A percentile compares a stretch with the other conserved stretches of the same genome.
These are phyloP conservation scores for Brachypodius melanocephalos DNA, from an alignment of 2,113 vertebrate genomes.

Conservation along the genomic window DNA sequence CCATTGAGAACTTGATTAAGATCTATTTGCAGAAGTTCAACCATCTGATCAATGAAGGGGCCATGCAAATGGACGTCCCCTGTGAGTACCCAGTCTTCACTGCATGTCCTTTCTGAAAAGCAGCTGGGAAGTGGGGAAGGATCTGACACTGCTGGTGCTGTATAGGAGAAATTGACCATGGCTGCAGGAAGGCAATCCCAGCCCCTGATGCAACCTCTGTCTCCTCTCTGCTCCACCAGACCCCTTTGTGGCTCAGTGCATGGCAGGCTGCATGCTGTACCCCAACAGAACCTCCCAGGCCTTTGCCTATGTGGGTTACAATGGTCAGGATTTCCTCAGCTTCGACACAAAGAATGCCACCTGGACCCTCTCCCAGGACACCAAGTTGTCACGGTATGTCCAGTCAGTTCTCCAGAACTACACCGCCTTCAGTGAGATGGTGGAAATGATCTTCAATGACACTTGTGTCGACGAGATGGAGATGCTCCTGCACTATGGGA, in stretches of 20 bases:
- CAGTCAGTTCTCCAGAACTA: not conserved
- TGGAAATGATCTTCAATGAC: not conserved
- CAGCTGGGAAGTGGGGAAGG: not conserved
- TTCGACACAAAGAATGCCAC: fast-evolving
- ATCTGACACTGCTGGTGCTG: not conserved
- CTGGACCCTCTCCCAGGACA: not conserved
- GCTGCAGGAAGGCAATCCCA: not conserved
- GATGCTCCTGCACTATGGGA: not conserved
- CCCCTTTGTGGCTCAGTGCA: not conserved
- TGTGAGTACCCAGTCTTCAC: not conserved
- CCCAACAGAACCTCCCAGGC: not conserved
- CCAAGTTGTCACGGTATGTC: not conserved
- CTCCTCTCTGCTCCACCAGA: not conserved
- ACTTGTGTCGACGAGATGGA: not conserved
- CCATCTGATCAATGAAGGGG: not conserved
- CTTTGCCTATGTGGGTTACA: not conserved
- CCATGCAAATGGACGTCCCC: not conserved
- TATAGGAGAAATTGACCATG: not conserved
- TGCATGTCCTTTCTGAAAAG: not conserved
- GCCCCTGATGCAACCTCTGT: not conserved
- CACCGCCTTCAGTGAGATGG: not conserved
- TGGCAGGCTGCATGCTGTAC: not conserved
- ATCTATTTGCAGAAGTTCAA: not conserved
- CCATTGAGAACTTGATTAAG: not conserved
- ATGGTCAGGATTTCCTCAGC: constrained; percentile 16